Evolutionary conservation across 2,113 vertebrate genomes (phyloP), one percentile per base, ranked within the genome.

Genomic region (Phoxinus phoxinus): DNA sequence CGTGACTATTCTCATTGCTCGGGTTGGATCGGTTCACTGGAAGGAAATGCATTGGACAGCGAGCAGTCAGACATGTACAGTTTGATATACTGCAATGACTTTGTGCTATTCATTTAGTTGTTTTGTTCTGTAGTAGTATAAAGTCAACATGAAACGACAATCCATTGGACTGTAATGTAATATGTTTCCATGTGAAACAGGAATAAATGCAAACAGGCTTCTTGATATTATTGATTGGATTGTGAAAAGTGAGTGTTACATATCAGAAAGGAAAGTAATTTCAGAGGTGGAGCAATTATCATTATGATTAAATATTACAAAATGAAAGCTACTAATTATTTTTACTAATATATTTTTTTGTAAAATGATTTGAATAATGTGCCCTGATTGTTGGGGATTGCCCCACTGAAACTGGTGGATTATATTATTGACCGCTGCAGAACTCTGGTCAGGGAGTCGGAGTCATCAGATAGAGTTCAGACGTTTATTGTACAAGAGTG

Each of bases 1-100:
- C 84, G 72, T 88, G 86, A 92, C 86, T 37, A 72, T 56, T 72
- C 74, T 75, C 69, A 71, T 37, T 67, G 25, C 86, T 88, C 80
- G 71, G 83, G 76, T 56, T 88, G 84, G 86, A 82, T 81, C 81
- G 67, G 59, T 81, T 86, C 48, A 77, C 85, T 44, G 37, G 63
- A 56, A 89, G 83, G 83, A 87, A 87, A 87, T 83, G 81, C 85
- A 23, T 71, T 35, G 35, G 35, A 44, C 59, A 53, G 65, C 51
- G 30, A 56, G 23, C 75, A 85, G 15, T 86, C 46, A 72, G 72
- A 65, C 82, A 56, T 90, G 23, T 17, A 41, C n/a, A 61, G 32
- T 23, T 35, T 37, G 51, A 79, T 17, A 56, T 15, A 17, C 13
- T 80, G 23, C 2, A 61, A 80, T 44, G 35, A 21, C 56, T 35